Evolutionary conservation across 1,140 invertebrate species (phyloP), one percentile per base, ranked within the genome.

Genomic region (Hycleus phaleratus): DNA sequence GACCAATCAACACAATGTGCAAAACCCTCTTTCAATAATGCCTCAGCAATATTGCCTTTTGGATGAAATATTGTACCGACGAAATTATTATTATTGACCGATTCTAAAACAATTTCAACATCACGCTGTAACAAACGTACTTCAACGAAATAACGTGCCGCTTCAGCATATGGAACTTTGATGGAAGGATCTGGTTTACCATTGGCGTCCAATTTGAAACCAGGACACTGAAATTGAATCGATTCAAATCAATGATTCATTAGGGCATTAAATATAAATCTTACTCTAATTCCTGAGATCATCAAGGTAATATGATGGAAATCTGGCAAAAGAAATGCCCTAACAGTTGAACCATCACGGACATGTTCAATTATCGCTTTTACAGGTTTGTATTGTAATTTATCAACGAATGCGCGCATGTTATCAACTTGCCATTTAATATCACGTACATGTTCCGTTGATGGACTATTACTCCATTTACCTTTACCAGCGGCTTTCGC

Each of bases 1-100:
- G 92, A 95, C 95, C 95, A 97, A 72, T 98, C 95, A n/a, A 98
- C 92, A 71, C 95, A 98, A 70, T 85, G 87, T 0, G 94, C 97
- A 69, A 96, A 93, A 24, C 97, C 69, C 52, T 69, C 70, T 60
- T 77, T 83, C 48, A 99, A 71, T 42, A 99, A 76, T 44, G 87
- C 80, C 71, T 98, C 95, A 0, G 97, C 95, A 75, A 99, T 99
- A 69, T 98, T 98, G 77, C 93, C 77, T 68, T 82, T 84, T 1
- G 95, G 95, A 77, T 98, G 95, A 38, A 96, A 66, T 62, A 98
- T 87, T n/a, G 90, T 92, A 18, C 95, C 96, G 61, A 97, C 87
- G 68, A 97, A 91, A 69, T 93, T 95, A 59, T 89, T 91, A 68
- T 93, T 95, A 64, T 92, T 94, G 0, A 90, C 85, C 0, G 91